phyloP scores from a whole-genome alignment of 2,113 vertebrate species.

The Recurvirostra avosetta region DNA sequence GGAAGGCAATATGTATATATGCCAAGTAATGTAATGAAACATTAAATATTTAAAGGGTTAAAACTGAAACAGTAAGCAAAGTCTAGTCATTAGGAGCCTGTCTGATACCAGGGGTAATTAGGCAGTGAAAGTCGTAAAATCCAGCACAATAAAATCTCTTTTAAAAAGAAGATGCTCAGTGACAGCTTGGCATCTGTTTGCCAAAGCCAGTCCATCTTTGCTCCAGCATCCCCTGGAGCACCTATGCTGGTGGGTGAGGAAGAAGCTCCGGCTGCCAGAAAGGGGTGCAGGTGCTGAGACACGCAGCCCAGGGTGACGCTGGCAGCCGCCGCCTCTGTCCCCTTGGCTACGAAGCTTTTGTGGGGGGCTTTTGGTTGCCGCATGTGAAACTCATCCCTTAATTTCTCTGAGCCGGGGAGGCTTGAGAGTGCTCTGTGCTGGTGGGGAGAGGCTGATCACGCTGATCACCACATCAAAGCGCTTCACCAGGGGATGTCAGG shows the following conservation, averaged over 20 bases:
- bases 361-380: too few relatives aligned
- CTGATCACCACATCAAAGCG: neutral
- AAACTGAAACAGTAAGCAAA: constrained; percentile 38
- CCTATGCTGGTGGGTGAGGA: neutral
- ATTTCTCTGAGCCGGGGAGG: too few relatives aligned
- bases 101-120: constrained; percentile 7
- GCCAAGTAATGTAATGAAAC: constrained; percentile 19
- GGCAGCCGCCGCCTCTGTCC: too few relatives aligned
- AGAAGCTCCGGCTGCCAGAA: neutral
- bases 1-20: neutral
- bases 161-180: neutral
- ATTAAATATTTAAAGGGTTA: constrained; percentile 46
- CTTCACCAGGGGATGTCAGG: neutral
- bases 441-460: rapidly evolving
- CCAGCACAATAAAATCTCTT: neutral
- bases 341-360: too few relatives aligned
- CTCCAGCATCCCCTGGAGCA: neutral
- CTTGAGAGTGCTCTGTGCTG: too few relatives aligned
- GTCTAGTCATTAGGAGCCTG: constrained; percentile 31
- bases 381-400: too few relatives aligned
- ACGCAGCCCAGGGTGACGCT: too few relatives aligned
- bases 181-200: neutral
- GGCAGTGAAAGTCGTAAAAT: neutral
- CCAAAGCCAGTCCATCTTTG: neutral
- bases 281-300: too few relatives aligned